Evolutionary conservation across 2,888 invertebrate species (phyloP), one percentile per base, ranked within the genome.

Genomic region (Beris morrisii): DNA sequence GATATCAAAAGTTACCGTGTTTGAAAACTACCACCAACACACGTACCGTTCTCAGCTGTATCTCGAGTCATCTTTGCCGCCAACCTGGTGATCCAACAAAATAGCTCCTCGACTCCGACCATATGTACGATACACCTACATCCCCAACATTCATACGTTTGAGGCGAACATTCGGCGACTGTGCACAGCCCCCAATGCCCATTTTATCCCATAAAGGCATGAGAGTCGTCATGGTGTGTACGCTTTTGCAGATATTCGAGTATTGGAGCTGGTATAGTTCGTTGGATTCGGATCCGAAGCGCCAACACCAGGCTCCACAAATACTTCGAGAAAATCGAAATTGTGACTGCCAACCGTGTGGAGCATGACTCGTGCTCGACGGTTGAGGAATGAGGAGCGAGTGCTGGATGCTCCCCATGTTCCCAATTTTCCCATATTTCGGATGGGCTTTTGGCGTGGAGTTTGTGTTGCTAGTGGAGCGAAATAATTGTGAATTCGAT

Each of bases 281-380:
- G 22, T 22, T 22, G 22, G 22, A 22, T 59, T 59, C 48, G 58
- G 58, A 59, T 59, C 5, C 58, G 48, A 32, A 59, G 58, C 38
- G 61, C 61, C 61, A 61, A 61, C 52, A 52, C 52, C 50, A 52
- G 28, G 52, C 38, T 61, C 61, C 61, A 61, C 61, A 61, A 61
- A 48, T 61, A 52, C 50, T 61, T 61, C 38, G 61, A 61, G 61
- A 46, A 61, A 38, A 38, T 61, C 38, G 15, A 48, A 61, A 61
- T 11, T 32, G 52, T 52, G 48, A 61, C 50, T 61, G 61, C 52
- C 50, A 61, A 61, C 50, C 38, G 61, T 13, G 22, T 59, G 30
- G 32, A 48, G 32, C 58, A 48, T 59, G 52, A 50, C 50, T 61
- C 61, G 61, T 50, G 61, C 28, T 61, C 15, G 61, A 31, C 32